These are phyloP conservation scores for Lithodes maja DNA, from an alignment of 2,888 invertebrate genomes.

Conservation along the genomic window DNA sequence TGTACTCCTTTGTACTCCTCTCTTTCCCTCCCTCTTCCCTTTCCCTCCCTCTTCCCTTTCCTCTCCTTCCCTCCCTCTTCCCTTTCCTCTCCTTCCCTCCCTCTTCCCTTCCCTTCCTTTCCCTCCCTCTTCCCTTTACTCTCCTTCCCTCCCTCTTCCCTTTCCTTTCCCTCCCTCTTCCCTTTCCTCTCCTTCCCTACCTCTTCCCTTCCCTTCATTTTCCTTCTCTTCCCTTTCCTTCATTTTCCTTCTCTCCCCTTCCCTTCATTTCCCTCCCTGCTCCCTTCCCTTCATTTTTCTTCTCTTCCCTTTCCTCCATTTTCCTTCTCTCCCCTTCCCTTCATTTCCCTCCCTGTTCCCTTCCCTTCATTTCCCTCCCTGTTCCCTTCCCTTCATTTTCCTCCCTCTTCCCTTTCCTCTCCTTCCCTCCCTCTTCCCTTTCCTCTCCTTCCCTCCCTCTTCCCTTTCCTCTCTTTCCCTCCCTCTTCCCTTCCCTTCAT, in stretches of 20 bases:
- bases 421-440: neutral
- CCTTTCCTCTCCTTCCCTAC: neutral
- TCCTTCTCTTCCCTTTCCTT: neutral
- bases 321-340: neutral
- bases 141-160: neutral
- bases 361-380: neutral
- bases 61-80: neutral
- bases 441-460: neutral
- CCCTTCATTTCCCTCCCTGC: neutral
- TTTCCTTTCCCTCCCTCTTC: neutral
- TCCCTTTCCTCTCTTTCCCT: too few relatives aligned
- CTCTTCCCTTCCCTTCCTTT: neutral
- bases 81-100: neutral
- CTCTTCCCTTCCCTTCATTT: neutral
- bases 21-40: neutral
- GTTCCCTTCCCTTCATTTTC: neutral
- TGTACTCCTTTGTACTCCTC: too few relatives aligned
- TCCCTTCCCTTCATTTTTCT: neutral
- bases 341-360: neutral
- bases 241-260: neutral
- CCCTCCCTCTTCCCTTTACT: neutral
- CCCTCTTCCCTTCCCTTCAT: too few relatives aligned
- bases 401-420: neutral
- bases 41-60: neutral
- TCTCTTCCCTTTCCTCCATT: neutral